A percentile compares a stretch with the other conserved stretches of the same genome.
These are phyloP conservation scores for Trachops cirrhosus DNA, from an alignment of 2,797 vertebrate species.

Conservation along the genomic window DNA sequence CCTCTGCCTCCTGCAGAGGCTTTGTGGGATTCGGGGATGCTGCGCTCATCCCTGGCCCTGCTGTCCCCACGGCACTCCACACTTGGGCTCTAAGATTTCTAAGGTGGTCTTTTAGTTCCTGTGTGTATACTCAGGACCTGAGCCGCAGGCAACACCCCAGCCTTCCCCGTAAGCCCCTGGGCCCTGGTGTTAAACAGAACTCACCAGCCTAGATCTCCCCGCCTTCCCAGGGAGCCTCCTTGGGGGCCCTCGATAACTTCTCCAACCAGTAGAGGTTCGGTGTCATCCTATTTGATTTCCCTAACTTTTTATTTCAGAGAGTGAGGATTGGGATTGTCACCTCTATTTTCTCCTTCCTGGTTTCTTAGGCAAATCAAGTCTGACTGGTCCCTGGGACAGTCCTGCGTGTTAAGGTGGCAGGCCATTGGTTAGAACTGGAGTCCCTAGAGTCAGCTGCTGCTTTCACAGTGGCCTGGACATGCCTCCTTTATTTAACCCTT, in stretches of 20 bases:
- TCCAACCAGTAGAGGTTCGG: not conserved
- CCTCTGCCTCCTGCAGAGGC: not conserved
- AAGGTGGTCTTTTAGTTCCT: not conserved
- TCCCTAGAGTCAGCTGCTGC: not conserved
- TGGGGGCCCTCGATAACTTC: too few relatives aligned
- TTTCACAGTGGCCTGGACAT: not conserved
- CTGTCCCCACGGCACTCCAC: not conserved
- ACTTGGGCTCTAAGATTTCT: not conserved
- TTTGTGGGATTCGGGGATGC: accelerated
- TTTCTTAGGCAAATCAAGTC: not conserved
- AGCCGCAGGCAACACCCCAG: not conserved
- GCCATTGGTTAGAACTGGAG: not conserved
- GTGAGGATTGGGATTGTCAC: not conserved
- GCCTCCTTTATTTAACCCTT: not conserved
- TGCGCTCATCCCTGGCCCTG: not conserved
- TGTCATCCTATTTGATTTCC: not conserved
- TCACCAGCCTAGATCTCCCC: not conserved
- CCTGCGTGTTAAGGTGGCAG: not conserved
- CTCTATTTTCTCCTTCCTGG: not conserved
- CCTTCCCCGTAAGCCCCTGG: not conserved
- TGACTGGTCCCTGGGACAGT: too few relatives aligned
- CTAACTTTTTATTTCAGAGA: not conserved
- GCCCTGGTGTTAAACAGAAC: not conserved
- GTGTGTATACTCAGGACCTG: not conserved
- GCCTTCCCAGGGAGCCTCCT: not conserved